Evolutionary conservation across 2,888 invertebrate genomes (phyloP), one percentile per base, ranked within the genome.

Genomic region (Caenorhabditis afra): DNA sequence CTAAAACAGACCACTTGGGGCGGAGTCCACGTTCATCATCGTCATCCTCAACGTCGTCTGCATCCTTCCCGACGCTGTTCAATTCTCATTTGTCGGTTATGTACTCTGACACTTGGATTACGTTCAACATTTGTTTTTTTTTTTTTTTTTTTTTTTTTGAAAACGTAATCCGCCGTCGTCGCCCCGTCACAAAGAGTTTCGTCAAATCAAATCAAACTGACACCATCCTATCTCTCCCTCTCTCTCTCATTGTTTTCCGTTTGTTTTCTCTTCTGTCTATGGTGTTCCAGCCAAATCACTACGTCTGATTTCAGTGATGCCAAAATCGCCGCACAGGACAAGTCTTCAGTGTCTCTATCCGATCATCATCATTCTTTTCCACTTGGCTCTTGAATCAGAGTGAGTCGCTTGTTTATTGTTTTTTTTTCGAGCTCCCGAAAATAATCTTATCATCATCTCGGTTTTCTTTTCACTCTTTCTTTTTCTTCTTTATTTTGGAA

Each of bases 271-370:
- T 49, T 35, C 35, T 29, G 29, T 29, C 29, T 29, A 7, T 5
- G 29, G 29, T 5, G 29, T 29, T 29, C 29, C 3, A 37, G 5
- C 37, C 37, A 37, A 37, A 37, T 37, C n/a, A 35, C 23, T 41
- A n/a, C 23, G 8, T 53, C 23, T 12, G 35, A 37, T 70, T 66
- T 20, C 59, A 77, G 67, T 29, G 23, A 76, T 76, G 76, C 61
- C 57, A 57, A 62, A 62, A 41, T 76, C 64, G 11, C 76, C 76
- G 50, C 76, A 76, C 76, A 76, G 76, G 76, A 76, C 76, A 50
- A 73, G 65, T 50, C 47, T 73, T 1, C 65, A 55, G 29, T 58
- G 58, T 11, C 49, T 68, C 29, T 76, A 62, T 29, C 62, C 76
- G 20, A 44, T 76, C 11, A 20, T 76, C 16, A 29, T 76, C 23